Base-by-base conservation (phyloP, 2,797 vertebrate genomes). In the Podarcis siculus region DNA sequence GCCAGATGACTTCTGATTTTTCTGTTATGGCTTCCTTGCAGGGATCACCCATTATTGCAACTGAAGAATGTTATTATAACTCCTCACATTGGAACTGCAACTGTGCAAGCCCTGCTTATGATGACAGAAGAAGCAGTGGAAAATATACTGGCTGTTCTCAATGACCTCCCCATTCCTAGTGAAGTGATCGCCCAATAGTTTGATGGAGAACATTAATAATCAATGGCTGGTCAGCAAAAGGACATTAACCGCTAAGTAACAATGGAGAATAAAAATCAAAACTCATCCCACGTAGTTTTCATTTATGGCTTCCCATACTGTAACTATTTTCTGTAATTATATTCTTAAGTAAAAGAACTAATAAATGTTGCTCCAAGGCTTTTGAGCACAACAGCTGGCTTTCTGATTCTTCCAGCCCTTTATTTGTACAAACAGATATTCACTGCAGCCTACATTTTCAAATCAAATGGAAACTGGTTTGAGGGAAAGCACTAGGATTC, bases 81-180 rank as follows among this genome's bases (percentile, higher is more conserved):
- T 61, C 97, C 97, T 7, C 98, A 98, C 90, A 89, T 97, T 83
- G 97, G 98, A 90, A 97, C 97, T 0, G 94, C 97, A 25, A 98
- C 97, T 64, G 80, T 92, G 55, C 95, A 96, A 61, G 96, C 97
- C 2, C 27, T 75, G 21, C 27, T 0, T 49, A 84, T 91, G 71
- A 97, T 97, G 88, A 93, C 97, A 90, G 95, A 97, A 95, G 95
- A 92, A 92, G 96, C 97, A 93, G 90, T 97, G 83, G 92, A 89
- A 94, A 98, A 97, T 78, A 96, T 97, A 1, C 90, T 97, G 89
- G 97, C 97, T 82, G 96, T 93, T 86, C 90, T 98, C 75, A 92
- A 32, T 39, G 91, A 86, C 35, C 93, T 94, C 0, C 92, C 93
- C 32, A 64, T 95, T 92, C 95, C 95, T 8, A 96, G 94, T 67